Percentiles rank a stretch among this genome's conserved stretches.
Conservation (phyloP, 30 jellyfish, hydroid and myxozoan species). For the Mastigias papua region DNA sequence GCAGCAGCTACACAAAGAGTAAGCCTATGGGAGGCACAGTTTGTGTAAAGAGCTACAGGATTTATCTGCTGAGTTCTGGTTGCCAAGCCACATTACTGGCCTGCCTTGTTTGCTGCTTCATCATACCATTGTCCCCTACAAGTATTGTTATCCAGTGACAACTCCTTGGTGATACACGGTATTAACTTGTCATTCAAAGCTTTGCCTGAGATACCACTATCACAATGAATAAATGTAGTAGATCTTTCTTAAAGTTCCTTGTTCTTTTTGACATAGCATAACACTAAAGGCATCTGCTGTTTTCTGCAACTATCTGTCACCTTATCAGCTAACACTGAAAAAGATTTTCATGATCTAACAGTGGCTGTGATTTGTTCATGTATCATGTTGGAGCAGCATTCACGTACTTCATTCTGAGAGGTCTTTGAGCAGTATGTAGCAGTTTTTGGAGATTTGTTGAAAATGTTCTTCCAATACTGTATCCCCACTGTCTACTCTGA, state of each 20-base stretch:
- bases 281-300: constrained; percentile 21
- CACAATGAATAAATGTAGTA: constrained; percentile 19
- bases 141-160: neutral
- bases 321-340: constrained; percentile 66
- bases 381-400: constrained; percentile 24
- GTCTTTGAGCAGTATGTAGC: constrained; percentile 72
- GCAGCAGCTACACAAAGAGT: constrained; percentile 6
- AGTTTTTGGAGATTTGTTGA: constrained; percentile 45
- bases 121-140: constrained; percentile 39
- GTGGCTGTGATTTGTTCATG: constrained; percentile 1
- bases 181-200: constrained; percentile 12
- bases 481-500: constrained; percentile 28
- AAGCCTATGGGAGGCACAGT: constrained; percentile 8
- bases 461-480: constrained; percentile 11
- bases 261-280: constrained; percentile 26
- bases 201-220: constrained; percentile 16
- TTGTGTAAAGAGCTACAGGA: constrained; percentile 40
- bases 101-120: constrained; percentile 50
- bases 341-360: constrained; percentile 5
- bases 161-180: neutral
- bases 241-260: too few relatives aligned
- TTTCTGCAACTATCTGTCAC: constrained; percentile 6
- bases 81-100: constrained; percentile 38
- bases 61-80: constrained; percentile 1
- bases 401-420: constrained; percentile 51